Conservation (phyloP, 1,140 invertebrate species). For the Subanguina moxae region DNA sequence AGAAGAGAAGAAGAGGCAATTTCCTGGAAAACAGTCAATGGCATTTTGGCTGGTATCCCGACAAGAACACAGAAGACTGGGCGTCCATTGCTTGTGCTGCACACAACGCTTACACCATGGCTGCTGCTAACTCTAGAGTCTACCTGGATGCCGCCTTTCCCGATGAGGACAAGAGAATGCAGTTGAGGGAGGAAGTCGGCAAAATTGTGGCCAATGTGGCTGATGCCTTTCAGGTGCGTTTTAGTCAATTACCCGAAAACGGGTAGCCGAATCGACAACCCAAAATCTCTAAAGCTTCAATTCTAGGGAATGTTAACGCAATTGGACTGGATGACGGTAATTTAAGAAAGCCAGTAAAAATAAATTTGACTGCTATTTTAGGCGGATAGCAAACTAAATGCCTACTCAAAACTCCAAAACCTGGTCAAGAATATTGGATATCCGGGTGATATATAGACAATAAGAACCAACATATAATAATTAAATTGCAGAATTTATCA, state of each 20-base stretch:
- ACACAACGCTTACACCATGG: slow-evolving; percentile 5
- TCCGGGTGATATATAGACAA: background rate
- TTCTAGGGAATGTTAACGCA: slow-evolving; percentile 49
- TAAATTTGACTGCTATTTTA: too few relatives aligned
- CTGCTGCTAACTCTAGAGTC: slow-evolving; percentile 24
- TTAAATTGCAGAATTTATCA: background rate
- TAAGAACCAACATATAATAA: too few relatives aligned
- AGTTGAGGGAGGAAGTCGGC: slow-evolving; percentile 1
- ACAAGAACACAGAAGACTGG: background rate
- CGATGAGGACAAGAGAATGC: background rate
- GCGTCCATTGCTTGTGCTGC: background rate
- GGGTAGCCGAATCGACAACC: slow-evolving; percentile 3
- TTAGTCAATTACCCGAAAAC: background rate
- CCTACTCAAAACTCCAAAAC: background rate
- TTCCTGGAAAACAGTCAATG: background rate
- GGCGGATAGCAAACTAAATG: background rate
- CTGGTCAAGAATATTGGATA: slow-evolving; percentile 8
- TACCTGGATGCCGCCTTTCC: slow-evolving; percentile 24
- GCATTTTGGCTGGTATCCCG: background rate
- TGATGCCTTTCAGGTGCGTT: slow-evolving; percentile 4
- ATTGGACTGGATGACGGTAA: background rate
- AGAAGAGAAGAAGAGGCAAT: background rate
- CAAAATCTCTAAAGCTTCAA: too few relatives aligned
- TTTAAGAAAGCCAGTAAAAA: too few relatives aligned
- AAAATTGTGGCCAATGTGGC: slow-evolving; percentile 11